Conservation (phyloP, 2,797 vertebrate species). For the Falco concolor region DNA sequence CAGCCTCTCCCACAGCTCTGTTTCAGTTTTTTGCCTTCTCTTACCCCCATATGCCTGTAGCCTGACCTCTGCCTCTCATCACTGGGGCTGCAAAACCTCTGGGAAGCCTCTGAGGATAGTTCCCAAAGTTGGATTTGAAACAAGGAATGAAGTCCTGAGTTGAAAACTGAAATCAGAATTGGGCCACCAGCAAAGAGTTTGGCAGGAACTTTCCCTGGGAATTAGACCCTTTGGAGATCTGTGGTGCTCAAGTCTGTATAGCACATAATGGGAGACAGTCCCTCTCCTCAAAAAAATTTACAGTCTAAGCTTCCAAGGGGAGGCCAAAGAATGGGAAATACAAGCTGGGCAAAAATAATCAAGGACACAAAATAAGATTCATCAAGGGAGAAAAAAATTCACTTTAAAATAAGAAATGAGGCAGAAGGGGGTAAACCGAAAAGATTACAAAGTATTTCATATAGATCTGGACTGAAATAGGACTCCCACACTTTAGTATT, state of each 20-base stretch:
- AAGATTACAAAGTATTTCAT: not conserved
- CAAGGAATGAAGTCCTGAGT: not conserved
- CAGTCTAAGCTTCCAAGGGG: not conserved
- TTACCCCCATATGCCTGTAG: not conserved
- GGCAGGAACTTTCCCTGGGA: not conserved
- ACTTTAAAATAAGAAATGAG: not conserved
- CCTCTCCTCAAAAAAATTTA: not conserved
- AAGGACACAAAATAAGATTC: not conserved
- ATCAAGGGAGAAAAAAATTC: not conserved
- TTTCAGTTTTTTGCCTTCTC: not conserved
- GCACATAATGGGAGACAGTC: not conserved
- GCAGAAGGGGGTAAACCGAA: not conserved
- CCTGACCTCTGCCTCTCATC: not conserved
- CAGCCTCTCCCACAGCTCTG: not conserved
- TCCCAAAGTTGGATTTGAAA: not conserved
- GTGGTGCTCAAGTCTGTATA: not conserved
- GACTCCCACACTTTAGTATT: not conserved
- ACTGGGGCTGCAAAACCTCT: not conserved
- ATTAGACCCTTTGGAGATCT: not conserved
- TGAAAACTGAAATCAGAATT: not conserved
- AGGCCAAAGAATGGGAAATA: not conserved
- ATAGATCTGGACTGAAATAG: not conserved
- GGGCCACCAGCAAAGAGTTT: constrained; percentile 12
- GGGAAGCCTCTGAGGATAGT: not conserved
- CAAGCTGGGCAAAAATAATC: not conserved